Conservation (phyloP, 2,888 invertebrate species). For the Mesochorus sp. region DNA sequence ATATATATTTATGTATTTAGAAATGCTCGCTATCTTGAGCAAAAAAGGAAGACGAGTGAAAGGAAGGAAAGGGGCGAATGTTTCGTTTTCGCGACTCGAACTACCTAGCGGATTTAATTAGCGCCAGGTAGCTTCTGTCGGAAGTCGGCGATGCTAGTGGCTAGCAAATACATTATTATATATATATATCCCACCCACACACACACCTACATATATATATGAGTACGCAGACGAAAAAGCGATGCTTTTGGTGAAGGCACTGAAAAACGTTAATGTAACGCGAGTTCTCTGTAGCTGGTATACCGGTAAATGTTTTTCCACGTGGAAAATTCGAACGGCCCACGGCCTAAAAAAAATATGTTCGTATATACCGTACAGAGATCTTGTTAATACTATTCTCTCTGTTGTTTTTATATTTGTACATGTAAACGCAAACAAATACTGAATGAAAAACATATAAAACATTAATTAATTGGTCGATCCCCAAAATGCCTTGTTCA, state of each 20-base stretch:
- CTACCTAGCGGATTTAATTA: slow-evolving; percentile 73
- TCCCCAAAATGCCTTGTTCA: slow-evolving; percentile 36
- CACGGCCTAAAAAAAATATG: slow-evolving; percentile 8
- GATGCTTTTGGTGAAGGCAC: slow-evolving; percentile 31
- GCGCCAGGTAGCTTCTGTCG: slow-evolving; percentile 65
- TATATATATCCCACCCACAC: no score
- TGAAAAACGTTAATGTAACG: slow-evolving; percentile 41
- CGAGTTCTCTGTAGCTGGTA: slow-evolving; percentile 18
- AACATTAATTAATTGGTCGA: slow-evolving; percentile 69
- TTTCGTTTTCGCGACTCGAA: slow-evolving; percentile 57
- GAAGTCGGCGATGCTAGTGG: slow-evolving; percentile 47
- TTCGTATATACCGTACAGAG: neutral
- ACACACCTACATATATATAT: slow-evolving; percentile 28
- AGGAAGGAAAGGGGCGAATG: slow-evolving; percentile 37
- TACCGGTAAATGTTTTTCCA: slow-evolving; percentile 73
- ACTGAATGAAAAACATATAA: slow-evolving; percentile 72
- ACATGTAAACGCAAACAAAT: slow-evolving; percentile 63
- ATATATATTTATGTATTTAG: no score
- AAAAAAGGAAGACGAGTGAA: slow-evolving; percentile 8
- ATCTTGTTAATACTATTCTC: slow-evolving; percentile 3
- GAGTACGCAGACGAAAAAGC: slow-evolving; percentile 22
- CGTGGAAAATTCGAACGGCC: slow-evolving; percentile 65
- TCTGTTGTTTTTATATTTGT: slow-evolving; percentile 55
- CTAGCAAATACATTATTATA: slow-evolving; percentile 19
- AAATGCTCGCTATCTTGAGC: slow-evolving; percentile 45